phyloP scores from a whole-genome alignment of 2,797 vertebrate genomes.

The Poecilia velifera region DNA sequence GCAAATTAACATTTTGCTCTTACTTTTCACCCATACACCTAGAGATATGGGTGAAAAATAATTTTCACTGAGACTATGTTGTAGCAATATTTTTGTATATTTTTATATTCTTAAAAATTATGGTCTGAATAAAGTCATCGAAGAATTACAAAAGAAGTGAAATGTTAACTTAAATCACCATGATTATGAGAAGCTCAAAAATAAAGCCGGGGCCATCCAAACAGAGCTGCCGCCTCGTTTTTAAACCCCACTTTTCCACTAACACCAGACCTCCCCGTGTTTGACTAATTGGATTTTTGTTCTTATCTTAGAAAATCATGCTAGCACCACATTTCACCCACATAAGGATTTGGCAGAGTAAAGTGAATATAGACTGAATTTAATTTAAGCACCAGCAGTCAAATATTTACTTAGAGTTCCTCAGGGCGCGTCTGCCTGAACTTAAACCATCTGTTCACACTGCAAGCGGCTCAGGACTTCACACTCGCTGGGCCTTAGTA shows the following conservation, averaged over 20 bases:
- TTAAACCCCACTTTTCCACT: neutral
- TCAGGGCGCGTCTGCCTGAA: conserved; percentile 22
- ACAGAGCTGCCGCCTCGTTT: neutral
- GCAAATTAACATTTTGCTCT: neutral
- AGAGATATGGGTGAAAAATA: neutral
- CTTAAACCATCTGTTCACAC: conserved; percentile 50
- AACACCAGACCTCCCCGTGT: conserved; percentile 9
- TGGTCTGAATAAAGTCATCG: neutral
- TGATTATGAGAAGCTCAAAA: neutral
- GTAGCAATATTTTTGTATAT: neutral
- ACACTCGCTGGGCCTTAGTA: conserved; percentile 12
- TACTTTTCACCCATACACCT: too few species aligned
- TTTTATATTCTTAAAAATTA: neutral
- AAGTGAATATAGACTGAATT: conserved; percentile 16
- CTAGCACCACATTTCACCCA: conserved; percentile 4
- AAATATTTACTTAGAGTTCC: conserved; percentile 45
- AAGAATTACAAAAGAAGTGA: neutral
- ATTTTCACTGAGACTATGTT: neutral
- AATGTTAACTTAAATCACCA: neutral
- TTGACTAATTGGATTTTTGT: conserved; percentile 20
- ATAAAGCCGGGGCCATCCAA: neutral
- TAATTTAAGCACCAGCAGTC: conserved; percentile 17
- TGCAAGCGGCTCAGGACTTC: conserved; percentile 23
- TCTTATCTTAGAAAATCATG: conserved; percentile 3
- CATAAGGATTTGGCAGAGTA: conserved; percentile 4